A percentile compares a stretch with the other conserved stretches of the same genome.
These are phyloP conservation scores for Propithecus coquereli DNA, from an alignment of 2,113 vertebrate species.

Conservation along the genomic window DNA sequence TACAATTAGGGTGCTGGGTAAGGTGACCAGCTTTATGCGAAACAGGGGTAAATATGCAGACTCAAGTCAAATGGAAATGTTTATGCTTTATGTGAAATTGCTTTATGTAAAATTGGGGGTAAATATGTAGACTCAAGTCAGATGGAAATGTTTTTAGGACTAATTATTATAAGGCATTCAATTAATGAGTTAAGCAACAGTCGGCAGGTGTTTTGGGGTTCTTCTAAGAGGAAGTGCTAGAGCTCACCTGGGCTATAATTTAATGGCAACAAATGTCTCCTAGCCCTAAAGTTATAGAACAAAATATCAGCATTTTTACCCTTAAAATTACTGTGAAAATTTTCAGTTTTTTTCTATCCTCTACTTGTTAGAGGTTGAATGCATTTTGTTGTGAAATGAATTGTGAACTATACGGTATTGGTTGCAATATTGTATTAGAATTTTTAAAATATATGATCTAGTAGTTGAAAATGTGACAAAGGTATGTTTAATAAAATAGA, in stretches of 20 bases:
- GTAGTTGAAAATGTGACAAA: not conserved
- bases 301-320: not conserved
- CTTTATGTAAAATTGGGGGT: not conserved
- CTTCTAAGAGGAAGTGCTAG: not conserved
- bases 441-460: not conserved
- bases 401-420: not conserved
- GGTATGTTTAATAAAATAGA: not conserved
- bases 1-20: not conserved
- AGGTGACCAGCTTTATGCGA: not conserved
- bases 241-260: not conserved
- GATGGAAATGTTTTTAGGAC: slow-evolving; percentile 4
- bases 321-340: not conserved
- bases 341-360: not conserved
- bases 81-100: not conserved
- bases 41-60: not conserved
- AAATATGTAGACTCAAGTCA: not conserved
- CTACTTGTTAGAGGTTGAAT: not conserved
- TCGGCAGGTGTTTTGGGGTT: not conserved
- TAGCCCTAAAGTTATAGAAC: not conserved
- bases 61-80: not conserved
- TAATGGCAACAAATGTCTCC: not conserved
- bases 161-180: not conserved
- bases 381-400: not conserved
- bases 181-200: not conserved
- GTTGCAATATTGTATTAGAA: not conserved